phyloP scores from a whole-genome alignment of 2,797 vertebrate genomes.

The Molossus alvarezi region DNA sequence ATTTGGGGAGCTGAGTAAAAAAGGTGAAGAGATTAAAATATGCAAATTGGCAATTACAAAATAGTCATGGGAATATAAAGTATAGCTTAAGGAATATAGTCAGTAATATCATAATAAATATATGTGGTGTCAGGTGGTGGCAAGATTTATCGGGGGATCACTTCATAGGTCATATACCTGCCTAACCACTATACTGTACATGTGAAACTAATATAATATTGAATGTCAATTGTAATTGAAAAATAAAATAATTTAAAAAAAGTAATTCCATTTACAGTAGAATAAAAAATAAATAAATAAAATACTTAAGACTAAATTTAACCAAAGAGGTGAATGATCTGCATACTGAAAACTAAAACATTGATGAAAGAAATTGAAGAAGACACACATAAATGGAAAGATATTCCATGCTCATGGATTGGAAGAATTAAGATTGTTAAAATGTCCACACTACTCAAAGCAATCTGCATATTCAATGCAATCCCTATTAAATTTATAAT shows the following conservation, averaged over 20 bases:
- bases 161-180: background rate
- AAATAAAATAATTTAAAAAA: background rate
- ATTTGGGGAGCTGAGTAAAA: background rate
- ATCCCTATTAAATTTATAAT: background rate
- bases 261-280: background rate
- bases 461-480: background rate
- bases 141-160: background rate
- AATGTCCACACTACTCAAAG: background rate
- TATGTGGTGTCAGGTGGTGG: background rate
- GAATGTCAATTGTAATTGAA: background rate
- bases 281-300: background rate
- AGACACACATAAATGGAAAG: background rate
- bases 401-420: background rate
- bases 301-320: background rate
- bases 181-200: background rate
- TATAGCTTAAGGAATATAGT: background rate
- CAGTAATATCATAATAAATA: background rate
- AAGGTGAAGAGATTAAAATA: background rate
- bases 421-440: background rate
- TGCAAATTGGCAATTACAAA: background rate
- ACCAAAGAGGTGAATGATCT: background rate
- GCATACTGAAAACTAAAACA: background rate
- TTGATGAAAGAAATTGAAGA: background rate
- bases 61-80: background rate
- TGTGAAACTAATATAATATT: background rate